Conservation (phyloP, 2,797 vertebrate genomes). For the Mallotus villosus region DNA sequence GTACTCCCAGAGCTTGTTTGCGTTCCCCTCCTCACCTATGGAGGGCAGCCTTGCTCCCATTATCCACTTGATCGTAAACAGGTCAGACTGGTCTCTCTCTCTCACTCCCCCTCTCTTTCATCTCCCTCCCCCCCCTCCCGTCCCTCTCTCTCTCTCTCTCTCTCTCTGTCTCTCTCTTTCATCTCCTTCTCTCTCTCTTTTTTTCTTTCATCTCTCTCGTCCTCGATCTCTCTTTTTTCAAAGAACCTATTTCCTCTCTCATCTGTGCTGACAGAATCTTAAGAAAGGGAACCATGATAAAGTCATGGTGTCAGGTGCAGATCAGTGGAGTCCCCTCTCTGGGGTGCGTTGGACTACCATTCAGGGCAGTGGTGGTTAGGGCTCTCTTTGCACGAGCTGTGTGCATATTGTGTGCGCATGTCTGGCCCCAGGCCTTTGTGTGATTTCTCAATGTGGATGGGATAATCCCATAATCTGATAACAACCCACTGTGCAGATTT, state of each 20-base stretch:
- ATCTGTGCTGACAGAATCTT: slow-evolving; percentile 20
- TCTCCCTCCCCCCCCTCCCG: neutral
- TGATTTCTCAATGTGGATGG: slow-evolving; percentile 66
- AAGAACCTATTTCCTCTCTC: slow-evolving; percentile 39
- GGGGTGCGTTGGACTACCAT: no score
- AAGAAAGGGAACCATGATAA: slow-evolving; percentile 19
- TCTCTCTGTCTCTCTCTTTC: neutral
- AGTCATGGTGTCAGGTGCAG: no score
- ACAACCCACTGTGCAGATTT: slow-evolving; percentile 74
- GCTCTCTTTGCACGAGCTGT: neutral
- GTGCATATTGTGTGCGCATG: slow-evolving; percentile 19
- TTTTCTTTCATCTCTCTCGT: neutral
- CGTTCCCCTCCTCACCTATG: slow-evolving; percentile 28
- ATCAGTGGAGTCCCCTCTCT: no score
- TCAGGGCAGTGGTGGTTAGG: no score
- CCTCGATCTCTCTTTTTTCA: neutral
- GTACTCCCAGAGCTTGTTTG: neutral
- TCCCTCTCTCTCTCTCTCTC: neutral
- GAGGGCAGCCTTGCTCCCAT: slow-evolving; percentile 55
- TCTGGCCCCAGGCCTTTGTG: slow-evolving; percentile 41
- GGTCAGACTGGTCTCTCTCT: slow-evolving; percentile 24
- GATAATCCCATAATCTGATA: slow-evolving; percentile 80
- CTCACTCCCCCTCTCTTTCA: neutral
- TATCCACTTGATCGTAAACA: slow-evolving; percentile 35
- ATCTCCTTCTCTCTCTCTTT: neutral